These are phyloP conservation scores for Coenobita brevimanus DNA, from an alignment of 1,140 invertebrate genomes.

Conservation along the genomic window DNA sequence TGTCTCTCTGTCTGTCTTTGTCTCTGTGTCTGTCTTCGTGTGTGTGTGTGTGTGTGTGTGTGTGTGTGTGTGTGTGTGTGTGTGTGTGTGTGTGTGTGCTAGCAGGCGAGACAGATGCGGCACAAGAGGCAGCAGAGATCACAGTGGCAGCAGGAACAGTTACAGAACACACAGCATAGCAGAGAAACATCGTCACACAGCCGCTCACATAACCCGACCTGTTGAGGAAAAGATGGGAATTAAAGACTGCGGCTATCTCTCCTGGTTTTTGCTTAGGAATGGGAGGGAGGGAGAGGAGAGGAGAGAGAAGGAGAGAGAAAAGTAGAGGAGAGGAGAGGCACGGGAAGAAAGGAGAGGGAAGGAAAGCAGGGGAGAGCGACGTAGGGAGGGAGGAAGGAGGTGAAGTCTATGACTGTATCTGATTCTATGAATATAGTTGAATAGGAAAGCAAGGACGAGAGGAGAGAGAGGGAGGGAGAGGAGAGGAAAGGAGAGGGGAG, in stretches of 20 bases:
- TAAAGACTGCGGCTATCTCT: neutral
- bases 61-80: too few species aligned
- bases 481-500: neutral
- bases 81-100: too few species aligned
- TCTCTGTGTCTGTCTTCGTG: too few species aligned
- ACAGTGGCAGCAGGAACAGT: conserved; percentile 34
- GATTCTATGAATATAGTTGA: too few species aligned
- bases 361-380: neutral
- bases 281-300: neutral
- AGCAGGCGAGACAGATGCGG: conserved; percentile 9
- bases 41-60: too few species aligned
- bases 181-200: neutral
- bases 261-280: neutral
- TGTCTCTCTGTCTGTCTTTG: too few species aligned
- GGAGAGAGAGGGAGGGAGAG: conserved; percentile 10
- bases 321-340: neutral
- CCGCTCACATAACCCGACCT: neutral
- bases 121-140: conserved; percentile 37
- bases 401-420: too few species aligned
- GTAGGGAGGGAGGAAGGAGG: neutral
- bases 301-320: neutral
- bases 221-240: neutral
- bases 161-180: conserved; percentile 7
- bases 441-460: neutral
- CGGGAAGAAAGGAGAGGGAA: neutral